A percentile compares a stretch with the other conserved stretches of the same genome.
Conservation (phyloP, 2,797 vertebrate genomes). For the Labroides dimidiatus region DNA sequence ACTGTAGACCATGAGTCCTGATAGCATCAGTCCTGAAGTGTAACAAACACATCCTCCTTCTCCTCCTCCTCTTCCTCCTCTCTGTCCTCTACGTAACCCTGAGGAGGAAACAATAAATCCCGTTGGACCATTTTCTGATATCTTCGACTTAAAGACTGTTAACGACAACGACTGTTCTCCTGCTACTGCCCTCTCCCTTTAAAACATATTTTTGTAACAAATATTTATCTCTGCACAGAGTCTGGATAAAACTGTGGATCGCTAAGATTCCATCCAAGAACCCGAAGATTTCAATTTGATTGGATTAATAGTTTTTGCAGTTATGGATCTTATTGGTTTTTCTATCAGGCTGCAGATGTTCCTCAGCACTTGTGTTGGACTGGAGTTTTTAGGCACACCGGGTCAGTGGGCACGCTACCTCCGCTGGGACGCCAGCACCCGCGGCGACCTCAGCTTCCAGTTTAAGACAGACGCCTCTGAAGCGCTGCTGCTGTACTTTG, state of each 20-base stretch:
- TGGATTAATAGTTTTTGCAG: slow-evolving; percentile 75
- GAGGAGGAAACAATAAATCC: slow-evolving; percentile 21
- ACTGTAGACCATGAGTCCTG: slow-evolving; percentile 62
- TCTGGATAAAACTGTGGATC: slow-evolving; percentile 76
- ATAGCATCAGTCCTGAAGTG: slow-evolving; percentile 46
- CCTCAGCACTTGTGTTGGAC: slow-evolving; percentile 91
- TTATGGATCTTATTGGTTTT: slow-evolving; percentile 88
- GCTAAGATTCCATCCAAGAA: slow-evolving; percentile 19
- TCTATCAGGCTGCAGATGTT: slow-evolving; percentile 90
- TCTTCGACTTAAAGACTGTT: slow-evolving; percentile 82
- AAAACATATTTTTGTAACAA: slow-evolving; percentile 73
- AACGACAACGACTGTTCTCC: slow-evolving; percentile 82
- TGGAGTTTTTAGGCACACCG: slow-evolving; percentile 93
- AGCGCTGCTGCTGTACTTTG: slow-evolving; percentile 95
- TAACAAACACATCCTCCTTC: slow-evolving; percentile 32
- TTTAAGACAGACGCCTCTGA: slow-evolving; percentile 93
- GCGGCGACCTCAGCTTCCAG: slow-evolving; percentile 96
- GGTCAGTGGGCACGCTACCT: slow-evolving; percentile 98
- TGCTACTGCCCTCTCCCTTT: slow-evolving; percentile 58
- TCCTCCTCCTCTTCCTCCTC: background rate
- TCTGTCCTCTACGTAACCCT: slow-evolving; percentile 13
- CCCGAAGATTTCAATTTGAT: slow-evolving; percentile 37
- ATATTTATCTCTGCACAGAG: slow-evolving; percentile 55
- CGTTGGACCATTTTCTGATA: slow-evolving; percentile 57
- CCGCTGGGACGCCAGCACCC: slow-evolving; percentile 98